Evolutionary conservation across 2,113 vertebrate genomes (phyloP), one percentile per base, ranked within the genome.

Genomic region (Cricetomys ansorgei): DNA sequence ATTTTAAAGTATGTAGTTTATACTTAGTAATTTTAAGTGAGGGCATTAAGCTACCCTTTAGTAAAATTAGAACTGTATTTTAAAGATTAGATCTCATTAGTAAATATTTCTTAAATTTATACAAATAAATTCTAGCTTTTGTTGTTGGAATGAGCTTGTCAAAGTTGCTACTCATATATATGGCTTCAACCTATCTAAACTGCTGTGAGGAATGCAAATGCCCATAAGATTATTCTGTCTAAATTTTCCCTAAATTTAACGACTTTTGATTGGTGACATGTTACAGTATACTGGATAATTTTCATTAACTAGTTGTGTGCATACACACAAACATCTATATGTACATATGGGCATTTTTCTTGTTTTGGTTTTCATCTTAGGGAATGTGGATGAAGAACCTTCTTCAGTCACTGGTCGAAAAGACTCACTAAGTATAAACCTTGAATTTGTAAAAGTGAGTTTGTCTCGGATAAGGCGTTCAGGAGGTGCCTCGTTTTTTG

Each of bases 371-470:
- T 53, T 23, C 84, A 43, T 40, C 21, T 81, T 96, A 99, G 99
- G 99, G 83, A 98, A 99, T 0, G 99, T 99, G 34, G 99, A 99
- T 43, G 99, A 99, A 96, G 99, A 99, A 95, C 99, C 99, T 0
- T 99, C 99, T 15, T 99, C 99, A 0, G 99, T 99, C 81, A 99
- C 99, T 0, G 99, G 99, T 88, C 98, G 99, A n/a, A 99, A 99
- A 97, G 99, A 99, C 98, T 99, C 99, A 69, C 97, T 99, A 87
- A 99, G 99, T 93, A 99, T 99, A 97, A 99, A 99, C 97, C 99
- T 99, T 77, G 99, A 99, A 98, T 99, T 99, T 96, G 99, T 99
- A 37, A 99, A 99, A 98, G 99, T 99, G 98, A 99, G 99, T 96
- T 97, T 99, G 91, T 99, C 99, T 55, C 98, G 99, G 91, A 99